Percentiles rank a stretch among this genome's conserved stretches.
Evolutionary conservation across 2,888 invertebrate genomes (phyloP).

Genomic region (Lamproptera curius): DNA sequence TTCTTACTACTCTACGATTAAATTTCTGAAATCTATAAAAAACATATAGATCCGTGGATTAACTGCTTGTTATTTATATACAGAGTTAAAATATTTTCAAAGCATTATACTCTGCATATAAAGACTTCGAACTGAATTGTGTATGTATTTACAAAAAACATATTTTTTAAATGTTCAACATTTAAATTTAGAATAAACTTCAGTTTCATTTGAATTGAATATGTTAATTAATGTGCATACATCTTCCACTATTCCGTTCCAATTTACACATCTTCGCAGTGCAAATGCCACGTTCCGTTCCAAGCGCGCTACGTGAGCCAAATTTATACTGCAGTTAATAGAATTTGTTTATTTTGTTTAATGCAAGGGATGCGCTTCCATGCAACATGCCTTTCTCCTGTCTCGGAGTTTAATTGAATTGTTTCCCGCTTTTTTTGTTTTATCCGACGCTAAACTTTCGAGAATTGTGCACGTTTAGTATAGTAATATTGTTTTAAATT

Average conservation of each 20-base stretch:
- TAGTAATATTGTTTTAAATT: no score
- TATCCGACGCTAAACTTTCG: background rate
- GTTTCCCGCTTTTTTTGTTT: background rate
- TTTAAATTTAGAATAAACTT: background rate
- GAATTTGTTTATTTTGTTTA: slow-evolving; percentile 29
- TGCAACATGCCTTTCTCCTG: slow-evolving; percentile 6
- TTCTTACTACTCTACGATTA: no score
- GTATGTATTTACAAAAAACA: background rate
- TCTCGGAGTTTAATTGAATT: slow-evolving; percentile 24
- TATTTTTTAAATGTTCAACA: background rate
- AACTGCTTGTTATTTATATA: background rate
- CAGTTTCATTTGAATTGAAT: slow-evolving; percentile 1
- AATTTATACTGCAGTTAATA: slow-evolving; percentile 40
- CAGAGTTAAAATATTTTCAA: background rate
- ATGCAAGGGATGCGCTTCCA: slow-evolving; percentile 21
- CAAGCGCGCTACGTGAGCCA: slow-evolving; percentile 37
- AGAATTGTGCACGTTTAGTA: background rate
- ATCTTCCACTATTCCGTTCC: slow-evolving; percentile 11
- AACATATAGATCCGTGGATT: background rate
- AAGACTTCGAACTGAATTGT: background rate
- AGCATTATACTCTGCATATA: background rate
- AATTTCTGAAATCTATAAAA: no score
- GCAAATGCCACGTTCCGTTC: slow-evolving; percentile 18
- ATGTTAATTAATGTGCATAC: slow-evolving; percentile 19
- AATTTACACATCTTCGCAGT: slow-evolving; percentile 20